Evolutionary conservation across 2,797 vertebrate genomes (phyloP).

Genomic region (Loris lydekkerianus): DNA sequence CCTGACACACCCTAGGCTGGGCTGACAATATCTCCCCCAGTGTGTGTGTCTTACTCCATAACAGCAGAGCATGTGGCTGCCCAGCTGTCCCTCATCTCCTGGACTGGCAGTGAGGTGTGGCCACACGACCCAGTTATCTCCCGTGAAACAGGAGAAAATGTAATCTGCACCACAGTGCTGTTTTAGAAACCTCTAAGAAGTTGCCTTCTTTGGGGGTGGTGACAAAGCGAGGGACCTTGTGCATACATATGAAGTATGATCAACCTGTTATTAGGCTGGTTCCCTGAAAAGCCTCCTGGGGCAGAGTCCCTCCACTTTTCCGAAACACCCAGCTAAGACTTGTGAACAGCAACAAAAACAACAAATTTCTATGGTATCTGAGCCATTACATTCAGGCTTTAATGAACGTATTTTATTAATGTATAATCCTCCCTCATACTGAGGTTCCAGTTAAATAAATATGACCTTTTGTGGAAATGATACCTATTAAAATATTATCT

Average conservation of each 20-base stretch:
- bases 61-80: neutral
- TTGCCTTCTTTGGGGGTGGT: neutral
- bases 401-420: neutral
- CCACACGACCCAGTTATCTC: neutral
- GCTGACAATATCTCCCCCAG: neutral
- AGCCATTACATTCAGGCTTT: neutral
- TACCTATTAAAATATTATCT: neutral
- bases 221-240: neutral
- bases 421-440: neutral
- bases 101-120: neutral
- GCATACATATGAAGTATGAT: too few species aligned
- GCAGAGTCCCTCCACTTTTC: neutral
- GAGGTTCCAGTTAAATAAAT: neutral
- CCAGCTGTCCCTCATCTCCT: neutral
- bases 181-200: neutral
- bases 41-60: neutral
- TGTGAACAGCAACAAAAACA: neutral
- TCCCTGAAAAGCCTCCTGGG: neutral
- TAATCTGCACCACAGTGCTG: neutral
- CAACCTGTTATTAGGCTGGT: neutral
- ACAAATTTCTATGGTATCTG: neutral
- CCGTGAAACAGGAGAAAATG: neutral
- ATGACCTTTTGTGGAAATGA: neutral
- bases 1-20: neutral
- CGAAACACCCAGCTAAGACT: neutral